Conservation (phyloP, 2,888 invertebrate genomes). For the Phyllotreta cruciferae region DNA sequence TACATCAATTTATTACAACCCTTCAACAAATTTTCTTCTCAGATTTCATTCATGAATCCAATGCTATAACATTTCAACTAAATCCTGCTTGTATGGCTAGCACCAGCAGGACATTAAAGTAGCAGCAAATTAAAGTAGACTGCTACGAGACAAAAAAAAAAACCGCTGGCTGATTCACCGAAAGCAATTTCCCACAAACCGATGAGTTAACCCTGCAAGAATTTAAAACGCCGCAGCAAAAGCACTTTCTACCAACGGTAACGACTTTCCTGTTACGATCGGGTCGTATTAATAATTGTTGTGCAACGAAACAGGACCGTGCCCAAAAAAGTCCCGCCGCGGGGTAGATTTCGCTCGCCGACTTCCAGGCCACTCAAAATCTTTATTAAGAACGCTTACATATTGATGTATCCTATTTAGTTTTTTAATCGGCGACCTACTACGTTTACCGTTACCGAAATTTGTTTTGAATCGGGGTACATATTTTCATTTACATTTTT, state of each 20-base stretch:
- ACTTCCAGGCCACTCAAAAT: neutral
- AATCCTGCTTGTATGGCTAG: neutral
- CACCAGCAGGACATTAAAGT: neutral
- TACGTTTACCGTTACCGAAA: too few species aligned
- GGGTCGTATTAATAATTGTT: constrained; percentile 5
- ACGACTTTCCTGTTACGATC: constrained; percentile 9
- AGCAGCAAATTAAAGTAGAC: neutral
- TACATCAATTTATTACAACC: too few species aligned
- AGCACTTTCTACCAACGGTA: constrained; percentile 7
- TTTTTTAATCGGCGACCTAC: constrained; percentile 1
- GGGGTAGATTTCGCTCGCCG: constrained; percentile 6
- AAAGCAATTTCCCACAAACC: neutral
- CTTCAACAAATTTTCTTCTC: too few species aligned
- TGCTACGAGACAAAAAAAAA: constrained; percentile 1
- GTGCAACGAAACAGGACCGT: constrained; percentile 16
- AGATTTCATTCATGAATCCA: too few species aligned
- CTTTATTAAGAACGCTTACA: neutral
- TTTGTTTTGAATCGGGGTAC: too few species aligned
- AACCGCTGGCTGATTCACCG: neutral
- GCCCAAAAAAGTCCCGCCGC: constrained; percentile 6
- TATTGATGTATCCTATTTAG: constrained; percentile 3
- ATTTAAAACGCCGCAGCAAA: neutral
- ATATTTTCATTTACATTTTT: too few species aligned
- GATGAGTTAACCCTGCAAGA: constrained; percentile 15
- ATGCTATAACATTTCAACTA: neutral